Conservation (phyloP, 2,888 invertebrate species). For the Aspidiotus rigidus region DNA sequence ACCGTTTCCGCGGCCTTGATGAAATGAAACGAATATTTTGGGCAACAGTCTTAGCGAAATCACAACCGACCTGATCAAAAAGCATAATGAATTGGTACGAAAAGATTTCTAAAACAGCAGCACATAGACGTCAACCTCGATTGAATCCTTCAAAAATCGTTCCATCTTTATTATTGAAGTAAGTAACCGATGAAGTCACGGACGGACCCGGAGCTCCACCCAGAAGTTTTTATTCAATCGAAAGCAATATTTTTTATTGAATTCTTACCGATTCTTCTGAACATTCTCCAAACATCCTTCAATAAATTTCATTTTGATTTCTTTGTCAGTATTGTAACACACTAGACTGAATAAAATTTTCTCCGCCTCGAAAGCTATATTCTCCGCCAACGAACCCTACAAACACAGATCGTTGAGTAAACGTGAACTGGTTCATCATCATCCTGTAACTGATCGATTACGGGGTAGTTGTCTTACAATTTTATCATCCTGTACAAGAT, state of each 20-base stretch:
- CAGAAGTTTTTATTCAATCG: conserved; percentile 6
- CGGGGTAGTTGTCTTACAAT: too few relatives aligned
- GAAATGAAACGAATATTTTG: conserved; percentile 82
- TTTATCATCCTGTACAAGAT: conserved; percentile 81
- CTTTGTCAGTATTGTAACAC: conserved; percentile 81
- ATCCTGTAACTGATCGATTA: conserved; percentile 3
- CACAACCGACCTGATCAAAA: conserved; percentile 63
- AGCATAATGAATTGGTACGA: not conserved
- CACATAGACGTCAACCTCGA: not conserved
- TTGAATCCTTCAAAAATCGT: not conserved
- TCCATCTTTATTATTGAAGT: too few relatives aligned
- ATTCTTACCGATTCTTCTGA: conserved; percentile 36
- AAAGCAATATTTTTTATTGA: conserved; percentile 9
- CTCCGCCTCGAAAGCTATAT: conserved; percentile 84
- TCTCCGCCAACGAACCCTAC: conserved; percentile 76
- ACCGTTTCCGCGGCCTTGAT: conserved; percentile 62
- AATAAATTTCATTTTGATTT: conserved; percentile 86
- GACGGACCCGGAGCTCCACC: not conserved
- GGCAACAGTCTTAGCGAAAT: conserved; percentile 80
- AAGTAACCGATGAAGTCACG: too few relatives aligned
- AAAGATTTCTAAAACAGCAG: not conserved
- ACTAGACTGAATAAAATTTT: conserved; percentile 81
- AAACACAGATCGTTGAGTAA: conserved; percentile 33
- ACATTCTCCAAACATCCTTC: conserved; percentile 83
- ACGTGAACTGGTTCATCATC: too few relatives aligned